phyloP scores from a whole-genome alignment of 2,888 invertebrate species.

The Incurvaria masculella region DNA sequence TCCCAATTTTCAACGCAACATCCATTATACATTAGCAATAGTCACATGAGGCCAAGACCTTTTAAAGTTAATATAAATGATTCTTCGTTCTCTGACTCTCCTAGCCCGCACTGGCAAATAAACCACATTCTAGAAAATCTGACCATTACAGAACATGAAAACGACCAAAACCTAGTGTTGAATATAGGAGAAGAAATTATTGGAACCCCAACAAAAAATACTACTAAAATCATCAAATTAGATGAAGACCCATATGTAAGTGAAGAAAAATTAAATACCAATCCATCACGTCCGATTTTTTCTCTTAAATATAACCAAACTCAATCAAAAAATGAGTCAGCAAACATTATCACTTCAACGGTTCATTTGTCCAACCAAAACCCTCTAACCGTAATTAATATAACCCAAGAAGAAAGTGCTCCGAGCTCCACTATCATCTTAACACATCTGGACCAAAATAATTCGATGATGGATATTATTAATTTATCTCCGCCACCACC shows the following conservation, averaged over 20 bases:
- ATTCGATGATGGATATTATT: conserved; percentile 39
- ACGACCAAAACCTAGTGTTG: conserved; percentile 29
- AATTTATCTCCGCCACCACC: conserved; percentile 53
- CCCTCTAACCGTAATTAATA: conserved; percentile 38
- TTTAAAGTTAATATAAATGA: conserved; percentile 34
- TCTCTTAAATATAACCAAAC: conserved; percentile 25
- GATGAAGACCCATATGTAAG: conserved; percentile 4
- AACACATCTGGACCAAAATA: conserved; percentile 28
- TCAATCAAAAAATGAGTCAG: conserved; percentile 27
- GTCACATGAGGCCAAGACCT: conserved; percentile 39
- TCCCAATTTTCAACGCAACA: conserved; percentile 38
- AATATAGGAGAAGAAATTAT: conserved; percentile 47
- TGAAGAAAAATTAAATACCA: not conserved
- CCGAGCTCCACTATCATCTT: conserved; percentile 32
- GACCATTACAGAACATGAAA: conserved; percentile 41
- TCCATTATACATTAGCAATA: conserved; percentile 31
- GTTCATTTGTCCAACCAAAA: conserved; percentile 45
- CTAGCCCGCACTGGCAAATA: conserved; percentile 52
- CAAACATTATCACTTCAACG: conserved; percentile 46
- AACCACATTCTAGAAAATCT: conserved; percentile 43
- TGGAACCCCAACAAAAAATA: conserved; percentile 12
- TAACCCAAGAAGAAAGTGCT: conserved; percentile 25
- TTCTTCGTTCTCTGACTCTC: conserved; percentile 42
- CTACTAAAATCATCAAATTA: conserved; percentile 20
- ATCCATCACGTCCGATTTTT: conserved; percentile 25